Conservation (phyloP, 2,797 vertebrate genomes). For the Chromis chromis region DNA sequence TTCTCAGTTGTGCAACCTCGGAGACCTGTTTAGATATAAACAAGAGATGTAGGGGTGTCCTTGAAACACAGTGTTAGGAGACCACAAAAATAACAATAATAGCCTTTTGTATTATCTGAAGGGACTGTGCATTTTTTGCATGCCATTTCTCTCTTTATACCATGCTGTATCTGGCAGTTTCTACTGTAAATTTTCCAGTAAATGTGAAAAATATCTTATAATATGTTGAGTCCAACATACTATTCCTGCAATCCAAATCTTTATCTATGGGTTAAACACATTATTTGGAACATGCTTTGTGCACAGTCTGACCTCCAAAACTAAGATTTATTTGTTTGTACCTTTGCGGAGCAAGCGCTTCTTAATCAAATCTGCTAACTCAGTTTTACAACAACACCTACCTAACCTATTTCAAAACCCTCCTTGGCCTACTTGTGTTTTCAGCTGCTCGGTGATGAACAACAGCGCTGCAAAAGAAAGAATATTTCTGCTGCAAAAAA, state of each 20-base stretch:
- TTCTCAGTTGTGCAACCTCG: slow-evolving; percentile 23
- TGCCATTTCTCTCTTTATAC: too few species aligned
- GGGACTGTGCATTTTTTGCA: too few species aligned
- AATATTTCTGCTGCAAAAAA: slow-evolving; percentile 15
- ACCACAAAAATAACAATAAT: neutral
- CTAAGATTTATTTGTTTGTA: neutral
- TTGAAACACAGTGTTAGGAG: slow-evolving; percentile 12
- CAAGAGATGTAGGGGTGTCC: slow-evolving; percentile 1
- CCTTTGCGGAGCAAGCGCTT: neutral
- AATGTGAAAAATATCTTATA: too few species aligned
- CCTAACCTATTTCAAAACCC: slow-evolving; percentile 30
- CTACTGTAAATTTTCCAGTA: too few species aligned
- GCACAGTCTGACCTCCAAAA: neutral
- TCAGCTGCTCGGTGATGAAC: slow-evolving; percentile 1
- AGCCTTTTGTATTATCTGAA: neutral
- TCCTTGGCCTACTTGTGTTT: slow-evolving; percentile 27
- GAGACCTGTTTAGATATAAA: slow-evolving; percentile 16
- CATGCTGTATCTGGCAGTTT: too few species aligned
- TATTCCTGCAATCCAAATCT: too few species aligned
- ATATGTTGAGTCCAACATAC: too few species aligned
- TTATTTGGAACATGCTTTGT: too few species aligned
- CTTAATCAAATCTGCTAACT: slow-evolving; percentile 7
- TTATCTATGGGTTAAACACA: too few species aligned
- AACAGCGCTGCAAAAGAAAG: neutral
- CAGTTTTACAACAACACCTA: slow-evolving; percentile 23